A percentile compares a stretch with the other conserved stretches of the same genome.
Evolutionary conservation across 2,113 vertebrate species (phyloP).

Genomic region (Brevimyrus niger): DNA sequence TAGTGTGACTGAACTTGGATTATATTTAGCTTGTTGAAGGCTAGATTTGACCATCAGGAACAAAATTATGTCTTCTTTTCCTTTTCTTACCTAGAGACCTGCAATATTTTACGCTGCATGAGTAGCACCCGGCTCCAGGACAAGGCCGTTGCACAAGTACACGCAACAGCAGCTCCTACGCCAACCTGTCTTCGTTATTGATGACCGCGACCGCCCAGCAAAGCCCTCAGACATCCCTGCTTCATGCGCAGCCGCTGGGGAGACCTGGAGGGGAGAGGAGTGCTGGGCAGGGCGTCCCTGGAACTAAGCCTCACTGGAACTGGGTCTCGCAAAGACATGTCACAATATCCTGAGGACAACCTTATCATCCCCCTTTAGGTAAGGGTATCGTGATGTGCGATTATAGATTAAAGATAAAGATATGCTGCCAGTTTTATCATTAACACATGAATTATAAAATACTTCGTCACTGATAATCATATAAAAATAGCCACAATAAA

Average conservation of each 20-base stretch:
- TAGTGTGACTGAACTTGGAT: neutral
- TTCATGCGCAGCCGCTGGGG: constrained; percentile 22
- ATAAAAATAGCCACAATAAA: neutral
- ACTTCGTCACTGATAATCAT: neutral
- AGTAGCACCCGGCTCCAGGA: neutral
- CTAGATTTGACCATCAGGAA: neutral
- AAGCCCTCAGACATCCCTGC: neutral
- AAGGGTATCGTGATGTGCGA: neutral
- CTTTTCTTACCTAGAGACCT: neutral
- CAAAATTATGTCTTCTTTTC: neutral
- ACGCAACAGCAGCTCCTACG: neutral
- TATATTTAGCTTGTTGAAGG: neutral
- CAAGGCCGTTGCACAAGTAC: neutral
- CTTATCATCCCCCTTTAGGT: neutral
- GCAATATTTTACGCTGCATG: neutral
- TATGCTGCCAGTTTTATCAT: neutral
- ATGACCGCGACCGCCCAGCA: neutral
- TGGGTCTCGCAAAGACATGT: neutral
- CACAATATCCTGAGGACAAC: neutral
- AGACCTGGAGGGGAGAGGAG: constrained; percentile 41
- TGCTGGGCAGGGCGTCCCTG: constrained; percentile 32
- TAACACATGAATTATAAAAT: neutral
- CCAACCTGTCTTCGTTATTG: neutral
- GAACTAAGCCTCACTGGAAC: no score
- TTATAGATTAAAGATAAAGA: neutral